Percentiles rank a stretch among this genome's conserved stretches.
These are phyloP conservation scores for Platycheirus albimanus DNA, from an alignment of 2,888 invertebrate genomes.

Conservation along the genomic window DNA sequence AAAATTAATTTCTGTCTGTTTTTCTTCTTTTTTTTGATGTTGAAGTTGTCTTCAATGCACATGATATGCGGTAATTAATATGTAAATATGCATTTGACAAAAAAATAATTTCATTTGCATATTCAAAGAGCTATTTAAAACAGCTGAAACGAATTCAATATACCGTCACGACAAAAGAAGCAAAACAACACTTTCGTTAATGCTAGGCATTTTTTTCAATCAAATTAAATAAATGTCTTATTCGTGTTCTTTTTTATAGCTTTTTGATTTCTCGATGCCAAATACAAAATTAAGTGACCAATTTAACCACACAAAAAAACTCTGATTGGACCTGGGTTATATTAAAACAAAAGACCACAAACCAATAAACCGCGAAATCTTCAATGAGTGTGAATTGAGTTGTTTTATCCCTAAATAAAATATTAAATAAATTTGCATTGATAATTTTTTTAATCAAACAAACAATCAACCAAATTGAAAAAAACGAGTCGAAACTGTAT, in stretches of 20 bases:
- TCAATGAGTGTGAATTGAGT: constrained; percentile 27
- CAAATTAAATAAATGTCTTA: too few species aligned
- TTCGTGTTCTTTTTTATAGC: too few species aligned
- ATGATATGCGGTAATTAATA: too few species aligned
- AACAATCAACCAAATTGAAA: constrained; percentile 4
- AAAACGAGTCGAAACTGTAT: background rate
- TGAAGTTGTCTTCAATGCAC: too few species aligned
- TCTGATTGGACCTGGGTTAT: background rate
- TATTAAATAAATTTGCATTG: constrained; percentile 22
- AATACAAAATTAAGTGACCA: constrained; percentile 20
- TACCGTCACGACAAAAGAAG: too few species aligned
- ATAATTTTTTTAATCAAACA: background rate
- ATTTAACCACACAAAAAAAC: constrained; percentile 27
- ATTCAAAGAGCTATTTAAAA: too few species aligned
- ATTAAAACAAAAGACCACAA: constrained; percentile 40
- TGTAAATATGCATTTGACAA: too few species aligned
- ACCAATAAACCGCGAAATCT: constrained; percentile 36
- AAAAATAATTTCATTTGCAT: too few species aligned
- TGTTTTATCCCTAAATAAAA: constrained; percentile 18
- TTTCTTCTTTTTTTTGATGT: background rate
- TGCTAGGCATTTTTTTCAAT: too few species aligned
- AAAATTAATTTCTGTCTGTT: background rate
- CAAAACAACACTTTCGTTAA: too few species aligned
- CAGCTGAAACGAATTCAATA: too few species aligned
- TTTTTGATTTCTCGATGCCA: constrained; percentile 4